A percentile compares a stretch with the other conserved stretches of the same genome.
Conservation (phyloP, 2,888 invertebrate species). For the Ennomos quercinarius region DNA sequence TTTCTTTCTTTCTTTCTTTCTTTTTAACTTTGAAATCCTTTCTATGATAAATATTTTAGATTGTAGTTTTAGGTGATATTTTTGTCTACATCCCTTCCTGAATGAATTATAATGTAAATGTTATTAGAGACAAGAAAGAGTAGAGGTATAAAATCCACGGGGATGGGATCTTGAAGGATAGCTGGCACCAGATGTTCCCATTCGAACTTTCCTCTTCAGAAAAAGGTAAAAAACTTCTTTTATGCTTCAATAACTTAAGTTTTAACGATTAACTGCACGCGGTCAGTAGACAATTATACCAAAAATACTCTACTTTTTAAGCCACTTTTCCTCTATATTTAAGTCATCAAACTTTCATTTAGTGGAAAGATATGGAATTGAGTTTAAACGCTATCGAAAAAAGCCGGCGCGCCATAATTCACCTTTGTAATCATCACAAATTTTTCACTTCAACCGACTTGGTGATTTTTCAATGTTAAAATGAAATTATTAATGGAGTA, state of each 20-base stretch:
- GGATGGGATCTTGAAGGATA: conserved; percentile 14
- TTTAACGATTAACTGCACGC: conserved; percentile 27
- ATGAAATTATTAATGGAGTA: no score
- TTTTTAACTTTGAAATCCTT: no score
- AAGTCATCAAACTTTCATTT: conserved; percentile 11
- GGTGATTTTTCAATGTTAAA: no score
- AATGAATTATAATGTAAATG: no score
- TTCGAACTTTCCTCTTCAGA: conserved; percentile 24
- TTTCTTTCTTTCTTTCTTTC: no score
- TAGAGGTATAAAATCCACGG: conserved; percentile 18
- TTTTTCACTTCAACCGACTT: neutral
- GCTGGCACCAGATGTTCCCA: conserved; percentile 31
- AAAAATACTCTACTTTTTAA: conserved; percentile 7
- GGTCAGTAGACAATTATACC: conserved; percentile 9
- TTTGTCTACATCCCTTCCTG: no score
- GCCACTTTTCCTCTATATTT: neutral
- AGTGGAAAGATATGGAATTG: neutral
- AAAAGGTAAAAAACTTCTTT: conserved; percentile 34
- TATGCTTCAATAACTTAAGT: conserved; percentile 25
- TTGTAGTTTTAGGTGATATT: no score
- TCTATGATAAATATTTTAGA: no score
- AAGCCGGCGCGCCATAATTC: neutral
- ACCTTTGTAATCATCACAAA: neutral
- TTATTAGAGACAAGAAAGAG: neutral
- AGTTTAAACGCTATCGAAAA: neutral